Evolutionary conservation across 2,888 invertebrate genomes (phyloP).

Genomic region (Mesoligia furuncula): DNA sequence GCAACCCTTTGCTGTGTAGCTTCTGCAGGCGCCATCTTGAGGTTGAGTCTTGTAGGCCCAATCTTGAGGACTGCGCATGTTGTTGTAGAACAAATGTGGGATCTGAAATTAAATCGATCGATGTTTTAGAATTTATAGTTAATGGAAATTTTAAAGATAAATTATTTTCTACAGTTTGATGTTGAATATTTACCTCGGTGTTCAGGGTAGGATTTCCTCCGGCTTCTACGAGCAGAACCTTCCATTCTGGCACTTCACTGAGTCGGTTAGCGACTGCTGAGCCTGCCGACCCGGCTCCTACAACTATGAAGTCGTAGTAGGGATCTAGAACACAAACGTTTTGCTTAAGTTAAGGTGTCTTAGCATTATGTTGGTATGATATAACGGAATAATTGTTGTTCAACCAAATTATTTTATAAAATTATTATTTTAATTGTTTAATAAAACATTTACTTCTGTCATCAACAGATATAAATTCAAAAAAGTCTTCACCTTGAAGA

Average conservation of each 20-base stretch:
- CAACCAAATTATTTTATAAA: background rate
- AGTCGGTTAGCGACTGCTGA: conserved; percentile 91
- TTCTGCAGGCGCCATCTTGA: conserved; percentile 79
- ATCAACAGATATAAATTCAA: background rate
- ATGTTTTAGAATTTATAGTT: background rate
- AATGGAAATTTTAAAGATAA: no score
- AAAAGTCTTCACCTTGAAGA: background rate
- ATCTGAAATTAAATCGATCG: conserved; percentile 54
- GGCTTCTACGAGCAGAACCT: conserved; percentile 91
- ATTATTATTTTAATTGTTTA: conserved; percentile 1
- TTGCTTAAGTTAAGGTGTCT: background rate
- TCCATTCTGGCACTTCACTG: conserved; percentile 90
- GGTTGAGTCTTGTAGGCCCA: conserved; percentile 90
- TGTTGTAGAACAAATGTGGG: conserved; percentile 75
- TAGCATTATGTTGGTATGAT: background rate
- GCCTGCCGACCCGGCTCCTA: conserved; percentile 92
- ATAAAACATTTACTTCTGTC: background rate
- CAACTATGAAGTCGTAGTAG: conserved; percentile 91
- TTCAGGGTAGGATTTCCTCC: conserved; percentile 91
- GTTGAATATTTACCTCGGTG: conserved; percentile 78
- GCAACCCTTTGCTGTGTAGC: conserved; percentile 78
- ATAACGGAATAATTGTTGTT: background rate
- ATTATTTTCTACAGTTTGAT: background rate
- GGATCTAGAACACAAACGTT: conserved; percentile 73
- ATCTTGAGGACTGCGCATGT: conserved; percentile 79